Evolutionary conservation across 1,140 invertebrate species (phyloP).

Genomic region (Drosophila parvula): DNA sequence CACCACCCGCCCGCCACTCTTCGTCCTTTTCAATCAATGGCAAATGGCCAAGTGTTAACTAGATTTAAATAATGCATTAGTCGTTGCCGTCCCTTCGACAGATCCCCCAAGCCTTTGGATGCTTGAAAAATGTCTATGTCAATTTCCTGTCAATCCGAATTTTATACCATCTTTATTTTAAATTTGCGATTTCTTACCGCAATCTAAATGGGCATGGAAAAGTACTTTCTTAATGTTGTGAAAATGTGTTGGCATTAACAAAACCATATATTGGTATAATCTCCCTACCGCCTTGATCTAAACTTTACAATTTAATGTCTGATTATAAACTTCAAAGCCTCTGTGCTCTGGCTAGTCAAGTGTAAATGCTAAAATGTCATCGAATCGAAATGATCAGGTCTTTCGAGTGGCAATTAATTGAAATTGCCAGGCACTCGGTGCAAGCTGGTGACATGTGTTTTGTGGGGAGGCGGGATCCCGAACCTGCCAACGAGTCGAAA

Average conservation of each 20-base stretch:
- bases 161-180: constrained; percentile 6
- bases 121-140: constrained; percentile 9
- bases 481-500: constrained; percentile 36
- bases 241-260: constrained; percentile 28
- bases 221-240: constrained; percentile 4
- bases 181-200: neutral
- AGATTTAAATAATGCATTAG: constrained; percentile 80
- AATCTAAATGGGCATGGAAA: constrained; percentile 6
- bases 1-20: neutral
- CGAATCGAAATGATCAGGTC: constrained; percentile 9
- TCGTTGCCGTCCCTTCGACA: constrained; percentile 15
- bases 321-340: too few relatives aligned
- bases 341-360: neutral
- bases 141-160: constrained; percentile 11
- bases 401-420: constrained; percentile 61
- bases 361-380: constrained; percentile 12
- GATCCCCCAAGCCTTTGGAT: neutral
- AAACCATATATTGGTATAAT: constrained; percentile 8
- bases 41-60: constrained; percentile 76
- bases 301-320: neutral
- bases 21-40: constrained; percentile 73
- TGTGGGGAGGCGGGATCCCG: neutral
- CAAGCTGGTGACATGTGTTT: constrained; percentile 4
- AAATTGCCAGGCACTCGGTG: constrained; percentile 35
- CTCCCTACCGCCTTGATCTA: neutral